Conservation (phyloP, 2,888 invertebrate species). For the Tipula confusa region DNA sequence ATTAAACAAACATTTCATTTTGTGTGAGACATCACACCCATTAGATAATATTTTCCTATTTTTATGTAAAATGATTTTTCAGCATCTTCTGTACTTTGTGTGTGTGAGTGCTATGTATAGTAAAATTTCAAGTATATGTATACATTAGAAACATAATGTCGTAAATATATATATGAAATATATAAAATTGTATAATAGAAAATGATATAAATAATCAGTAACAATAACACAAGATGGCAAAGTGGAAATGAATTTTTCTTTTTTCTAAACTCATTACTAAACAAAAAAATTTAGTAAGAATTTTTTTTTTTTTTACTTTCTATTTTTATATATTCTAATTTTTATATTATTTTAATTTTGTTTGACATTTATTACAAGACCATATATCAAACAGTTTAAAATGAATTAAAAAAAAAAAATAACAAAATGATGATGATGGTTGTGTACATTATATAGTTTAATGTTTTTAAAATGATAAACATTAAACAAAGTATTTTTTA, state of each 20-base stretch:
- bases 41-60: not conserved
- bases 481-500: not conserved
- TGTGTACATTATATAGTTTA: not conserved
- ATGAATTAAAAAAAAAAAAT: slow-evolving; percentile 26
- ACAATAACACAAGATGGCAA: not conserved
- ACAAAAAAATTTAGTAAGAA: not conserved
- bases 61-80: not conserved
- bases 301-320: not conserved
- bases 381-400: slow-evolving; percentile 29
- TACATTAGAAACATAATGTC: not conserved
- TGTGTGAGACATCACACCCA: slow-evolving; percentile 28
- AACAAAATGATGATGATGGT: not conserved
- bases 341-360: slow-evolving; percentile 13
- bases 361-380: slow-evolving; percentile 30
- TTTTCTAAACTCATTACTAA: not conserved
- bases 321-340: not conserved
- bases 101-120: not conserved
- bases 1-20: slow-evolving; percentile 28
- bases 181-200: not conserved
- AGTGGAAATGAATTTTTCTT: not conserved
- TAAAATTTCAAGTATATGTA: not conserved
- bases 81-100: too few relatives aligned
- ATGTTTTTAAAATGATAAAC: slow-evolving; percentile 7
- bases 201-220: slow-evolving; percentile 20
- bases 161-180: not conserved